Base-by-base conservation (phyloP, 2,888 invertebrate genomes). In the Parochlus steinenii region DNA sequence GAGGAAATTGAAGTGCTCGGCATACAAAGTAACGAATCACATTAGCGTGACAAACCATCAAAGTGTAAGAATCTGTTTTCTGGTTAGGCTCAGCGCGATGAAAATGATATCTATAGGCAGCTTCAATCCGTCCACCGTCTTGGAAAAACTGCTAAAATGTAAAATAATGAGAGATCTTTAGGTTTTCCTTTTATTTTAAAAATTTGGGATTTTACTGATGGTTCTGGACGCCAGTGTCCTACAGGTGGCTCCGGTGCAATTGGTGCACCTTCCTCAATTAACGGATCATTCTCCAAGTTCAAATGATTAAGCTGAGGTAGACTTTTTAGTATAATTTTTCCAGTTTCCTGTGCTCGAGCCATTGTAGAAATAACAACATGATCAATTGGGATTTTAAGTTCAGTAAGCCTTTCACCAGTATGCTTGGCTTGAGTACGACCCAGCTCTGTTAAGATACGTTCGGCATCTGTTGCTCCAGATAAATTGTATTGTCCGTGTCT, bases 1-100 rank as follows among this genome's bases (percentile, higher is more conserved):
- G 81, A 1, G 95, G 95, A 50, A 97, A 81, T 56, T 98, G 98
- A 25, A 98, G 63, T 0, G 92, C 93, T 53, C 80, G 71, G 67
- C 87, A 87, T n/a, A 85, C 75, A 52, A 86, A 86, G 59, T 87
- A 97, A 28, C 93, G 68, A 48, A 98, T 98, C 15, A 98, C 97
- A 58, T 98, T 98, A 4, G 87, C 95, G 57, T 98, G 98, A 46
- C 97, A 97, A 2, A 98, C 92, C 36, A 97, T 62, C 26, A 98
- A 54, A 22, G 93, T 92, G 54, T 82, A 87, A 0, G 77, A 71
- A 54, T 93, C 90, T 27, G 75, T 63, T 3, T 69, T 65, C 57
- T 97, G 92, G 0, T 66, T 63, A 0, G 78, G 71, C 26, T 74
- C 67, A 3, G 97, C 95, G 32, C 98, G 69, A 57, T 95, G 74